Evolutionary conservation across 2,888 invertebrate genomes (phyloP), one percentile per base, ranked within the genome.

Genomic region (Opisthograptis luteolata): DNA sequence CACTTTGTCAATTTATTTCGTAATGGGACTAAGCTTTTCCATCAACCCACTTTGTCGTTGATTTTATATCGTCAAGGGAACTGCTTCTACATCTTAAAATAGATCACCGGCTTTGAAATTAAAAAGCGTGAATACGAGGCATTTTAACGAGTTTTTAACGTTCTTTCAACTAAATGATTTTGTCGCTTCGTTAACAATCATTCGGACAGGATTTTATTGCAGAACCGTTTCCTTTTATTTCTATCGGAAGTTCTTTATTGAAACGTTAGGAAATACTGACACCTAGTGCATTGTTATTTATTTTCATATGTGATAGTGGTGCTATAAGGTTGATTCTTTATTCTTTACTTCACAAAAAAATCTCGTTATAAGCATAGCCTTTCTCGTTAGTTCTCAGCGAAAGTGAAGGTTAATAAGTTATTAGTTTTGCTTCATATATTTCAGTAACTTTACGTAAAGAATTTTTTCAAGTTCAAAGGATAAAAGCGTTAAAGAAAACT

Each of bases 141-240:
- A 24, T 60, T 58, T 68, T 72, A 70, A 79, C 68, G 66, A 68
- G 65, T 66, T 70, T 77, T 78, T 69, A 70, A 71, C 64, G 70
- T 64, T 68, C 62, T 62, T 68, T 64, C 62, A 65, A 67, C 67
- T 66, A 68, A 71, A 69, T 68, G 69, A 73, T 66, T 72, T 55
- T 60, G 69, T 68, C 71, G 70, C 70, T 70, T 47, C 52, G 49
- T 66, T 66, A n/a, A 64, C 67, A 67, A 74, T 74, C 73, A 68
- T 70, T 62, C 53, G 61, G 62, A 66, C 63, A 60, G 63, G 58
- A 66, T 64, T 73, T 75, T 72, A 75, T 68, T 64, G 56, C 51
- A 36, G 45, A 42, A 55, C 55, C 54, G 35, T 67, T 70, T 55
- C 24, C 47, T 65, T 76, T 66, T 70, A 64, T 68, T 67, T 63